phyloP scores from a whole-genome alignment of 2,113 vertebrate species.

The Siniperca chuatsi region DNA sequence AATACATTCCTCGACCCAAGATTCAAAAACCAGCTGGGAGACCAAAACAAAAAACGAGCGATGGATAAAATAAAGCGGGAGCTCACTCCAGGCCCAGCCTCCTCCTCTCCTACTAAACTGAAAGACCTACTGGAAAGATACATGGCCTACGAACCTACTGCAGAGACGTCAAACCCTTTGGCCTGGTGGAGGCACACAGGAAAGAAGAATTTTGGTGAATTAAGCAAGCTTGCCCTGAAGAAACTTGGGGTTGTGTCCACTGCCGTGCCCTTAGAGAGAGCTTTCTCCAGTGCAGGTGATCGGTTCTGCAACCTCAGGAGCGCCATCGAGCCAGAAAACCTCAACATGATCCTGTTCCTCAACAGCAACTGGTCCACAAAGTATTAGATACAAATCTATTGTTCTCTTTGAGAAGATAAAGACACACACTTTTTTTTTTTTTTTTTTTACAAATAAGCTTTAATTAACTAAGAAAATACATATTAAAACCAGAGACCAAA shows the following conservation, averaged over 20 bases:
- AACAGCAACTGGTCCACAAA: background rate
- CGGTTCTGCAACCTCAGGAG: background rate
- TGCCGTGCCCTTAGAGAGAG: slow-evolving; percentile 20
- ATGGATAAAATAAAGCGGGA: background rate
- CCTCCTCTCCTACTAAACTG: background rate
- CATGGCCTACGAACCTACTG: background rate
- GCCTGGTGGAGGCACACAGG: slow-evolving; percentile 28
- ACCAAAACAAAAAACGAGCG: background rate
- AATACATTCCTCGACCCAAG: slow-evolving; percentile 17
- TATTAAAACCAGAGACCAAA: too few species aligned
- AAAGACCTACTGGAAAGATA: background rate
- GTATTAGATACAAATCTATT: too few species aligned
- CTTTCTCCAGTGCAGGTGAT: background rate
- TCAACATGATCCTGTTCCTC: slow-evolving; percentile 35
- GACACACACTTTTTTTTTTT: too few species aligned
- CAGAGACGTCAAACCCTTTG: background rate
- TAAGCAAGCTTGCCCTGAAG: slow-evolving; percentile 1
- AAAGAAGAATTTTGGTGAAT: background rate
- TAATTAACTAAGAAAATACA: too few species aligned
- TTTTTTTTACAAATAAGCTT: too few species aligned
- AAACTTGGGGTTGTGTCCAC: slow-evolving; percentile 24
- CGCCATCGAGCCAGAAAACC: slow-evolving; percentile 16
- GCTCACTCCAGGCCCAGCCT: background rate
- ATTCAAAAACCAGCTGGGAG: slow-evolving; percentile 14
- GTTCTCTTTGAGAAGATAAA: too few species aligned